Conservation (phyloP, 2,113 vertebrate species). For the Corynorhinus townsendii region DNA sequence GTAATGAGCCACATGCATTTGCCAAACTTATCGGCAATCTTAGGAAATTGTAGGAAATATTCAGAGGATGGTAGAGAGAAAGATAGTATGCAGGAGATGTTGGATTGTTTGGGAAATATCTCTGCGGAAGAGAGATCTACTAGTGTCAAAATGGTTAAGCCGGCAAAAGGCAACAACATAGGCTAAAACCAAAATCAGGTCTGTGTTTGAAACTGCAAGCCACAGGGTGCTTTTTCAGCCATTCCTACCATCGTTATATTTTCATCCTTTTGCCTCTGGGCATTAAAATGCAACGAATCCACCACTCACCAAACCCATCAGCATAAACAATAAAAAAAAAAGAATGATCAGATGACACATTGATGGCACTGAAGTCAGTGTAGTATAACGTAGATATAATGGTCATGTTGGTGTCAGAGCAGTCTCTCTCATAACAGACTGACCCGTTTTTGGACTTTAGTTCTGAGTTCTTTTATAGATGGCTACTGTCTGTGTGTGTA, state of each 20-base stretch:
- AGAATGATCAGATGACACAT: constrained; percentile 32
- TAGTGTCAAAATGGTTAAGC: constrained; percentile 11
- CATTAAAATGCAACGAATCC: constrained; percentile 66
- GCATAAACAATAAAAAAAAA: constrained; percentile 69
- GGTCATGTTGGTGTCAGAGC: constrained; percentile 1
- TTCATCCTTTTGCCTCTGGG: constrained; percentile 52
- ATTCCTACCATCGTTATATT: constrained; percentile 53
- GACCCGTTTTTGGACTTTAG: constrained; percentile 30
- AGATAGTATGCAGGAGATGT: not conserved
- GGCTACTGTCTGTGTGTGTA: not conserved
- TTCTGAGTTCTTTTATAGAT: not conserved
- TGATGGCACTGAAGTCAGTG: constrained; percentile 45
- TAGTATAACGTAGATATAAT: constrained; percentile 44
- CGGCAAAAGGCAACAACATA: not conserved
- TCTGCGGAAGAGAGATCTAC: not conserved
- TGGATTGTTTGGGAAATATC: not conserved
- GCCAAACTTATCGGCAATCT: not conserved
- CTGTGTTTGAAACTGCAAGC: constrained; percentile 1
- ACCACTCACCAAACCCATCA: constrained; percentile 63
- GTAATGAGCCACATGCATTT: constrained; percentile 20
- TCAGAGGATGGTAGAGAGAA: not conserved
- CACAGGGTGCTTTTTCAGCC: not conserved
- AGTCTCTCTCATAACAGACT: not conserved
- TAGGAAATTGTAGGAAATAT: constrained; percentile 24
- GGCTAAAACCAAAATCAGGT: not conserved